Percentiles rank a stretch among this genome's conserved stretches.
These are phyloP conservation scores for Coenobita brevimanus DNA, from an alignment of 1,140 invertebrate species.

Conservation along the genomic window DNA sequence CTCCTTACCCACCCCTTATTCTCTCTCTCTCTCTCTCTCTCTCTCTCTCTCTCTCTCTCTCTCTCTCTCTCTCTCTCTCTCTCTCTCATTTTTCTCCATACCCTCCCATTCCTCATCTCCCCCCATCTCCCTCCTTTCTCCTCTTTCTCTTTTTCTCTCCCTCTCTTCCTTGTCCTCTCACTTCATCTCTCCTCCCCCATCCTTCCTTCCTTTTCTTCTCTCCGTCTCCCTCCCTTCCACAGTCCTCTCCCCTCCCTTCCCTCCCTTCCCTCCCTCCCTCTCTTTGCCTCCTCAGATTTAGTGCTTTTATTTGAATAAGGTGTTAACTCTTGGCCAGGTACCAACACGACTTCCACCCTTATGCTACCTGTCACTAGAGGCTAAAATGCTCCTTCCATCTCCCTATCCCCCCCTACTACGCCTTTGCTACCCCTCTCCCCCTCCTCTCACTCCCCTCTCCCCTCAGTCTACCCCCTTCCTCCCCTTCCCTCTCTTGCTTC, in stretches of 20 bases:
- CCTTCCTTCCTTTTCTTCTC: neutral
- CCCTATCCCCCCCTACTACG: no score
- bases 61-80: no score
- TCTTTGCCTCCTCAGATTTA: conserved; percentile 40
- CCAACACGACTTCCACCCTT: conserved; percentile 11
- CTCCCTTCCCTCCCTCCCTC: neutral
- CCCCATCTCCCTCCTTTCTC: neutral
- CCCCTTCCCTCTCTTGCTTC: no score
- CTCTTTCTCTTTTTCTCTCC: neutral
- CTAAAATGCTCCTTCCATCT: neutral
- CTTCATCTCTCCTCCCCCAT: neutral
- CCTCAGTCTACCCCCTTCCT: no score
- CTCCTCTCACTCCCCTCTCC: no score
- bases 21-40: no score
- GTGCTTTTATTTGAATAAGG: conserved; percentile 49
- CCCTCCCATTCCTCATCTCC: neutral
- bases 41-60: no score
- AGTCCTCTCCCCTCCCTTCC: neutral
- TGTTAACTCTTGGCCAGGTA: conserved; percentile 30
- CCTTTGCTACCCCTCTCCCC: no score
- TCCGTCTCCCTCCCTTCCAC: neutral
- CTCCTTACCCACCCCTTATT: no score
- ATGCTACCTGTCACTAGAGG: neutral
- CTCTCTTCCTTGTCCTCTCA: neutral
- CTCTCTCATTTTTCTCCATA: no score